These are phyloP conservation scores for Laupala kohalensis DNA, from an alignment of 1,140 invertebrate genomes.

Conservation along the genomic window DNA sequence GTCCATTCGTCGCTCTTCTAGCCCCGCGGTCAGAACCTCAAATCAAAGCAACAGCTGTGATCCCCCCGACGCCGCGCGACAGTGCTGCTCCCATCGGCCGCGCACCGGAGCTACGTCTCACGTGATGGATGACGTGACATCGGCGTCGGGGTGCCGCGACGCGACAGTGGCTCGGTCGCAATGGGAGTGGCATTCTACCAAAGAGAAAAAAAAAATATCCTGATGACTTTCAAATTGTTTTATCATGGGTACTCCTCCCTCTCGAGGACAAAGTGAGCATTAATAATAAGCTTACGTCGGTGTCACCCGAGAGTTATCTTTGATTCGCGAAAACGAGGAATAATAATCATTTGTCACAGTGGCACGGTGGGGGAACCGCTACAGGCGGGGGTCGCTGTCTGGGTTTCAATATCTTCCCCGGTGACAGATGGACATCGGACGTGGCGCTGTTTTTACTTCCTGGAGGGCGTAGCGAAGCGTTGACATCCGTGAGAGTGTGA, in stretches of 20 bases:
- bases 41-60: not conserved
- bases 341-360: not conserved
- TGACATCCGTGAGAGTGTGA: too few relatives aligned
- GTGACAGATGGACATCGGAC: not conserved
- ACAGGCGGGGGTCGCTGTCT: not conserved
- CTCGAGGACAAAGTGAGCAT: not conserved
- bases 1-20: too few relatives aligned
- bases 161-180: too few relatives aligned
- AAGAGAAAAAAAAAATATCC: too few relatives aligned
- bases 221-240: not conserved
- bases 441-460: not conserved
- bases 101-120: not conserved
- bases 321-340: not conserved
- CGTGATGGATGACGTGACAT: not conserved
- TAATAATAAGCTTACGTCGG: not conserved
- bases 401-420: not conserved
- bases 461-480: too few relatives aligned
- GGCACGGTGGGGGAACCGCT: too few relatives aligned
- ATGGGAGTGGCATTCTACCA: too few relatives aligned
- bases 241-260: not conserved
- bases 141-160: not conserved
- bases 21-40: not conserved
- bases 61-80: not conserved
- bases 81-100: not conserved
- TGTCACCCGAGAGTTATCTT: not conserved